A percentile compares a stretch with the other conserved stretches of the same genome.
phyloP scores from a whole-genome alignment of 2,113 vertebrate genomes.

The Garra rufa region DNA sequence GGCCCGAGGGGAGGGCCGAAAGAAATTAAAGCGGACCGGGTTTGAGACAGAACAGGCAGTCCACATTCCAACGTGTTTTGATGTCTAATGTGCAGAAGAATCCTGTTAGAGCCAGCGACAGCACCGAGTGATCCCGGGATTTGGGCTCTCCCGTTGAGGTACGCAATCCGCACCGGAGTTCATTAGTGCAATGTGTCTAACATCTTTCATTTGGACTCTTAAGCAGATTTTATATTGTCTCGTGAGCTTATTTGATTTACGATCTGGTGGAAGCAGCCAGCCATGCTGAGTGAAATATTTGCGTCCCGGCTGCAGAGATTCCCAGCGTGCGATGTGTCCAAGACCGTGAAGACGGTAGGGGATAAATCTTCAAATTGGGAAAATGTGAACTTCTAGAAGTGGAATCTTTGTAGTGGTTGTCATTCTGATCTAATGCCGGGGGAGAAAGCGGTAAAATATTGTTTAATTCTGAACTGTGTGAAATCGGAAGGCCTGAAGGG shows the following conservation, averaged over 20 bases:
- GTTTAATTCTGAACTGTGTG: conserved; percentile 22
- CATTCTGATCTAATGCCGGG: conserved; percentile 15
- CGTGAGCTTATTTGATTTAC: conserved; percentile 31
- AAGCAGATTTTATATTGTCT: conserved; percentile 24
- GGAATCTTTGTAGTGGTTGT: conserved; percentile 33
- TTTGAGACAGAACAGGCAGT: conserved; percentile 45
- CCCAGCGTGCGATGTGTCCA: not conserved
- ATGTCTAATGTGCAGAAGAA: conserved; percentile 53
- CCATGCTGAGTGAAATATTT: conserved; percentile 21
- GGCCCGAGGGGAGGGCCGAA: conserved; percentile 1
- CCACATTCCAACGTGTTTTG: conserved; percentile 44
- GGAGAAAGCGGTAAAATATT: conserved; percentile 23
- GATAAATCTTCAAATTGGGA: conserved; percentile 41
- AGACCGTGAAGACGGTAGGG: not conserved
- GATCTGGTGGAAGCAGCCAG: not conserved
- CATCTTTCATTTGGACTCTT: conserved; percentile 32
- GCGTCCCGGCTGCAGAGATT: conserved; percentile 12
- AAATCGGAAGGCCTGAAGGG: conserved; percentile 21
- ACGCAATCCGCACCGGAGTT: conserved; percentile 22
- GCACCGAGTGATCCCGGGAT: not conserved
- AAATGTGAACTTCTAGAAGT: conserved; percentile 31
- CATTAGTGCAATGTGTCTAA: conserved; percentile 44
- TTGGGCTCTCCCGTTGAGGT: conserved; percentile 51
- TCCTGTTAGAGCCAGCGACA: conserved; percentile 26
- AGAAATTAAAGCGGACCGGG: not conserved